phyloP scores from a whole-genome alignment of 2,113 vertebrate genomes.

The Cyanoliseus patagonus region DNA sequence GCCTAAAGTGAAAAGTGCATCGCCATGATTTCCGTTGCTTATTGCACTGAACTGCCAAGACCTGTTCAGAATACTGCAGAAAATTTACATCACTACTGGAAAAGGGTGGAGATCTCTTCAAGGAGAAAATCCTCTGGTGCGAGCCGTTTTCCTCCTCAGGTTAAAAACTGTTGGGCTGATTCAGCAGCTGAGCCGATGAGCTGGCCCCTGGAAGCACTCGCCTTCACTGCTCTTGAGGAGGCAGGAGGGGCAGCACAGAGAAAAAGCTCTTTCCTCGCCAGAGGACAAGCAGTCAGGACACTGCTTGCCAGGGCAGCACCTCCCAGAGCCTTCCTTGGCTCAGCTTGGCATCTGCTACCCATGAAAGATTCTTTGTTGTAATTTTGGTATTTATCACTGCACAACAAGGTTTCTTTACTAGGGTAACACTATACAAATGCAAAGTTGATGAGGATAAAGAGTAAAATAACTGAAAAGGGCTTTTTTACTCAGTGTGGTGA shows the following conservation, averaged over 20 bases:
- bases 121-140: constrained; percentile 17
- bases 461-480: not conserved
- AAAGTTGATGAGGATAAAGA: not conserved
- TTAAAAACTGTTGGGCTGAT: constrained; percentile 42
- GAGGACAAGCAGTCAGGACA: not conserved
- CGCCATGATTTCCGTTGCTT: not conserved
- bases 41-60: not conserved
- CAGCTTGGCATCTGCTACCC: not conserved
- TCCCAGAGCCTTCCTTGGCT: not conserved
- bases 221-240: not conserved
- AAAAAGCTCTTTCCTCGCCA: constrained; percentile 21
- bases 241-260: not conserved
- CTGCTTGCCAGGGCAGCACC: not conserved
- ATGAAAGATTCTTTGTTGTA: not conserved
- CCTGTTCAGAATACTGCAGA: not conserved
- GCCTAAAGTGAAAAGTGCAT: not conserved
- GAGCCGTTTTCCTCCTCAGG: constrained; percentile 1
- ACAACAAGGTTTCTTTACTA: not conserved
- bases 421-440: not conserved
- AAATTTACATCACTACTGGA: not conserved
- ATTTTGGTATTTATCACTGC: not conserved
- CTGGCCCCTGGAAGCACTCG: not conserved
- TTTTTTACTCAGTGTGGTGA: not conserved
- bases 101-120: not conserved
- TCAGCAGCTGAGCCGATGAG: constrained; percentile 17